Conservation (phyloP, 2,888 invertebrate genomes). For the Cheilosia urbana region DNA sequence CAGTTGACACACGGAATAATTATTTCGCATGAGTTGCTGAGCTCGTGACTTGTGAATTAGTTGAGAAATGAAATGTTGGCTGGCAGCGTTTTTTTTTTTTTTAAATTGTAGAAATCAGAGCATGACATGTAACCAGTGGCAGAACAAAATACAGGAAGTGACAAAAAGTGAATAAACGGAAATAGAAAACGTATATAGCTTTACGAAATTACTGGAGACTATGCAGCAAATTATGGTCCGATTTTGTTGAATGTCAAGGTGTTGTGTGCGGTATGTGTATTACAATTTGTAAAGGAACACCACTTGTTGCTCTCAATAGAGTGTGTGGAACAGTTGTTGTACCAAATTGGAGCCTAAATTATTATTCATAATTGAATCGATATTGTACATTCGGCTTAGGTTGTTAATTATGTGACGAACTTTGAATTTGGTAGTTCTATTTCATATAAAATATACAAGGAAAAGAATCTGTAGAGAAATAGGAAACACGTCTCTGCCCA, state of each 20-base stretch:
- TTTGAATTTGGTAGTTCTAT: too few species aligned
- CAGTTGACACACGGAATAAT: conserved; percentile 65
- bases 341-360: neutral
- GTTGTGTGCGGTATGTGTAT: conserved; percentile 2
- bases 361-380: too few species aligned
- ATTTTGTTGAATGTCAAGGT: conserved; percentile 45
- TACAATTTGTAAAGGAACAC: neutral
- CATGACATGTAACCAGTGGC: conserved; percentile 46
- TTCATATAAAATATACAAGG: too few species aligned
- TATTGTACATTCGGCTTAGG: too few species aligned
- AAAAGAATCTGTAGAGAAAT: too few species aligned
- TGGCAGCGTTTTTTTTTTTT: conserved; percentile 1
- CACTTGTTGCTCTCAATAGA: neutral
- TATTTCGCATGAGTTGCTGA: conserved; percentile 61
- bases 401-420: too few species aligned
- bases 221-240: neutral
- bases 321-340: neutral
- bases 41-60: conserved; percentile 61
- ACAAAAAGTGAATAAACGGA: conserved; percentile 20
- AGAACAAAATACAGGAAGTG: conserved; percentile 47
- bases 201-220: neutral
- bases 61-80: conserved; percentile 46
- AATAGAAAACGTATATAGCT: neutral
- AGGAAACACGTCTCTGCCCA: too few species aligned
- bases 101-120: conserved; percentile 57